Evolutionary conservation across 2,888 invertebrate species (phyloP).

Genomic region (Drosophila barbarae): DNA sequence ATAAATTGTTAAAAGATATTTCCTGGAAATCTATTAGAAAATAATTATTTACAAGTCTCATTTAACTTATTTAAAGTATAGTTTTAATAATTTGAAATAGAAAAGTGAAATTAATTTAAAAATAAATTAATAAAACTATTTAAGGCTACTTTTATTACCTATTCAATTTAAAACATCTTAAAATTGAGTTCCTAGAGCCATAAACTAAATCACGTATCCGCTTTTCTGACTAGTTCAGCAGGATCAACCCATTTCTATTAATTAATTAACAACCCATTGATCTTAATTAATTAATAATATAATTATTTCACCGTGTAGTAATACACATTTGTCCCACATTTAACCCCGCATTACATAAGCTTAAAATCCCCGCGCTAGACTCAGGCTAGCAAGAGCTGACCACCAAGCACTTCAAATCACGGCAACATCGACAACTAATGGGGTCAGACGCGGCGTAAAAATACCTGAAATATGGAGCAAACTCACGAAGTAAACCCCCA

Average conservation of each 20-base stretch:
- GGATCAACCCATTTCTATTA: not conserved
- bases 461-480: constrained; percentile 58
- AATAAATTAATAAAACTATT: not conserved
- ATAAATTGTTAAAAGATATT: not conserved
- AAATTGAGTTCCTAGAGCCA: too few relatives aligned
- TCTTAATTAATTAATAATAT: not conserved
- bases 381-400: constrained; percentile 14
- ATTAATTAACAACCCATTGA: not conserved
- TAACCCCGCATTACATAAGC: constrained; percentile 55
- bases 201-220: too few relatives aligned
- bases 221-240: not conserved
- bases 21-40: not conserved
- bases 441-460: constrained; percentile 54
- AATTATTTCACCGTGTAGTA: not conserved
- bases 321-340: constrained; percentile 9
- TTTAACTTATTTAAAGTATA: not conserved
- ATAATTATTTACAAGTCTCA: not conserved
- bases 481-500: constrained; percentile 54
- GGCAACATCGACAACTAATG: constrained; percentile 51
- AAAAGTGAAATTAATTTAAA: not conserved
- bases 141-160: too few relatives aligned
- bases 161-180: too few relatives aligned
- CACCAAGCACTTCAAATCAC: constrained; percentile 54
- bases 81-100: not conserved
- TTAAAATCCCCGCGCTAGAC: constrained; percentile 26